phyloP scores from a whole-genome alignment of 2,797 vertebrate genomes.

The Sylvilagus floridanus region DNA sequence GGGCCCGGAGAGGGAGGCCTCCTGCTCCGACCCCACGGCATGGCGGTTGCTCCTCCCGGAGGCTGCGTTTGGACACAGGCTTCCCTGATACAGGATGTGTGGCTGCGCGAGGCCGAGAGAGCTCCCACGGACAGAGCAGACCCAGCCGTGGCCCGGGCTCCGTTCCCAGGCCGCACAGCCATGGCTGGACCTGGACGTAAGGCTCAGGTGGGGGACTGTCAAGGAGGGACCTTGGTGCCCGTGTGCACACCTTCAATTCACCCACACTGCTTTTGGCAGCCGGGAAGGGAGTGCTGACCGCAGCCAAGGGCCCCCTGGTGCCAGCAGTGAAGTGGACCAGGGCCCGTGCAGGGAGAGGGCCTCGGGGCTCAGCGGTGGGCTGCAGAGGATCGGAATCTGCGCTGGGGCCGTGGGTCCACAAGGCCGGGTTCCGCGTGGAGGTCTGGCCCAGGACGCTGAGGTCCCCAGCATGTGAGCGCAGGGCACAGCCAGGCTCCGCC shows the following conservation, averaged over 20 bases:
- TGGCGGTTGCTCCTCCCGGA: constrained; percentile 42
- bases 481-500: no score
- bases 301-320: no score
- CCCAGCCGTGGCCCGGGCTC: background rate
- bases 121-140: background rate
- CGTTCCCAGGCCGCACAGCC: background rate
- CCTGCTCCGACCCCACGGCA: background rate
- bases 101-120: background rate
- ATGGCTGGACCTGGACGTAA: constrained; percentile 35
- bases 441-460: no score
- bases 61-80: background rate
- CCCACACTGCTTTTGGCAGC: no score
- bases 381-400: background rate
- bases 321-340: no score
- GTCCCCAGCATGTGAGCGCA: no score
- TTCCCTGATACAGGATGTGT: background rate
- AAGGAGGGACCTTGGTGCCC: no score
- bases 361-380: no score
- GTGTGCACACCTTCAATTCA: no score
- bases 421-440: background rate
- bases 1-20: background rate
- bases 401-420: no score
- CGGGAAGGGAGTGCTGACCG: no score
- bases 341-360: background rate
- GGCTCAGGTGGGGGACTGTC: no score